phyloP scores from a whole-genome alignment of 2,888 invertebrate species.

The Gymnocheta viridis region DNA sequence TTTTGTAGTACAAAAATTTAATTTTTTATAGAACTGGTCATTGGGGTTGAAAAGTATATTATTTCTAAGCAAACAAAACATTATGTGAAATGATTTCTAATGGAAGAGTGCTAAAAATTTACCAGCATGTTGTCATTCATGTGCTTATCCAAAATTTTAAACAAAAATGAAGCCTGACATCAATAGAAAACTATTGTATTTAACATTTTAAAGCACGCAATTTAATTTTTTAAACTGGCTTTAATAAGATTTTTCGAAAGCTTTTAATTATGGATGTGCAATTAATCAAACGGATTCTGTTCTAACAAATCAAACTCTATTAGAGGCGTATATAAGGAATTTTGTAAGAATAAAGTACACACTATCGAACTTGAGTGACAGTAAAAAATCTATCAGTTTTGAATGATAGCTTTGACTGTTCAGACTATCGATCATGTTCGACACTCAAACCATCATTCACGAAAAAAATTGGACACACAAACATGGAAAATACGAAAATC shows the following conservation, averaged over 20 bases:
- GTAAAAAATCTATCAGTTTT: background rate
- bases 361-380: background rate
- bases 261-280: too few species aligned
- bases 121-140: too few species aligned
- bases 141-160: too few species aligned
- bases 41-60: background rate
- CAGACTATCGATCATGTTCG: background rate
- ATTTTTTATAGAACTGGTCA: conserved; percentile 21
- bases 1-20: conserved; percentile 2
- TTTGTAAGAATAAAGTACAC: background rate
- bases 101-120: too few species aligned
- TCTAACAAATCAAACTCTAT: too few species aligned
- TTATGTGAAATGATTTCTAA: conserved; percentile 32
- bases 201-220: too few species aligned
- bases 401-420: background rate
- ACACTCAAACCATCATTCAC: background rate
- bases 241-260: too few species aligned
- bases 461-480: background rate
- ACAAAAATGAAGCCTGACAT: too few species aligned
- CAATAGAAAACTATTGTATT: too few species aligned
- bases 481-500: background rate
- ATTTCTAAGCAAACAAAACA: conserved; percentile 1
- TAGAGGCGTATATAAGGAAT: too few species aligned
- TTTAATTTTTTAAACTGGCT: too few species aligned
- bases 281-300: too few species aligned